Evolutionary conservation across 1,140 invertebrate genomes (phyloP).

Genomic region (Drosophila lacertosa): DNA sequence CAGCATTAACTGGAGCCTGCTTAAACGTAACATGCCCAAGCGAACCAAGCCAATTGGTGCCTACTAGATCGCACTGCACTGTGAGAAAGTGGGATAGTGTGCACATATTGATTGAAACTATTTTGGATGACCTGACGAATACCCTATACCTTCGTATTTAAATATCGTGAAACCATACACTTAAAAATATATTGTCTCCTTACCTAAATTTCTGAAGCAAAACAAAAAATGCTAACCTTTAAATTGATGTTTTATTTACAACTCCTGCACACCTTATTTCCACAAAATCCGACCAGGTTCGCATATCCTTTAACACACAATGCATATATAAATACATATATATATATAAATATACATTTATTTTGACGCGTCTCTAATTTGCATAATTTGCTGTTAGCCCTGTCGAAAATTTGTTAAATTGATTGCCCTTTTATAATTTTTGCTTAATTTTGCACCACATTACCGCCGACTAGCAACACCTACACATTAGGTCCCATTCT

Average conservation of each 20-base stretch:
- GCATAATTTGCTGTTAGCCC: constrained; percentile 48
- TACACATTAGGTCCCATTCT: background rate
- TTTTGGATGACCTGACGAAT: background rate
- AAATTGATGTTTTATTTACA: too few relatives aligned
- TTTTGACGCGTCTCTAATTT: constrained; percentile 50
- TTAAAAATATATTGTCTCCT: too few relatives aligned
- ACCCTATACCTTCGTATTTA: background rate
- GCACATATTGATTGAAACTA: background rate
- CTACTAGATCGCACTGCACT: constrained; percentile 66
- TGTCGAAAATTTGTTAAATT: constrained; percentile 25
- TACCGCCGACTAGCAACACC: background rate
- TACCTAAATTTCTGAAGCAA: too few relatives aligned
- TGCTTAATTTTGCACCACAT: constrained; percentile 44
- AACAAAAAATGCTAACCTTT: too few relatives aligned
- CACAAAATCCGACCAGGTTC: background rate
- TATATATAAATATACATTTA: constrained; percentile 66
- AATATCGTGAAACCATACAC: too few relatives aligned
- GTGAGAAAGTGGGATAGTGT: background rate
- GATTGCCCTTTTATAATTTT: constrained; percentile 54
- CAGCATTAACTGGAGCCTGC: constrained; percentile 66
- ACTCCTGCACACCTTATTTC: too few relatives aligned
- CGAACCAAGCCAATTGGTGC: constrained; percentile 14
- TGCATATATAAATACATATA: constrained; percentile 56
- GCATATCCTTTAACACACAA: background rate
- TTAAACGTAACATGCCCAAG: constrained; percentile 60